Base-by-base conservation (phyloP, 1,140 invertebrate genomes). In the Elymnias hypermnestra region DNA sequence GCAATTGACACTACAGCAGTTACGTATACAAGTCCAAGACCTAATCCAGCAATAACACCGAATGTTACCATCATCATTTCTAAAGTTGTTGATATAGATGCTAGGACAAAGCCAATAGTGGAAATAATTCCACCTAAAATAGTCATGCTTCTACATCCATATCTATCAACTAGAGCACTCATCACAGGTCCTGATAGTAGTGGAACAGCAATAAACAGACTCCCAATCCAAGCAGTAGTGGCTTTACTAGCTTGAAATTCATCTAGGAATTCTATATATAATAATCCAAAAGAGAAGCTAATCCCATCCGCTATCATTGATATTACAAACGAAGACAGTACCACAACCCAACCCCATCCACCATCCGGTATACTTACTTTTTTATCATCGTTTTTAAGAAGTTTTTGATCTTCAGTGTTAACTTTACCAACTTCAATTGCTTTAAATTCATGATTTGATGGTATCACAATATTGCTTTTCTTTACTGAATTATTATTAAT, bases 291-390 rank as follows among this genome's bases (percentile, higher is more conserved):
- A 0, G 95, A 96, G 68, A 97, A 97, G 18, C 95, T 95, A 5
- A 98, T 92, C 0, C 97, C 97, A 76, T 98, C 97, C n/a, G 95
- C 94, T n/a, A 98, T 94, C 82, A 97, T 91, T 14, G 95, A 96
- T 25, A 97, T 92, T 22, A 97, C 68, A 40, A 98, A 89, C 0
- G 95, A 95, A 0, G 95, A 91, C 2, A 92, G 72, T 0, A 97
- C 95, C 0, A 98, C 94, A 5, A 97, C 89, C 96, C 96, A 97
- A 0, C 96, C 95, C 91, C 91, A 95, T 17, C 90, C 91, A 5
- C 92, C 92, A 45, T 93, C 92, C 0, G 92, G 92, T 13, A 92
- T 89, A 15, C 85, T 84, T 0, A 89, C 83, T 57, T 88, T 89
- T 15, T 41, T 25, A 2, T 50, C 37, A 25, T 37, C 21, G 12